Evolutionary conservation across 1,140 invertebrate species (phyloP).

Genomic region (Megalopta genalis): DNA sequence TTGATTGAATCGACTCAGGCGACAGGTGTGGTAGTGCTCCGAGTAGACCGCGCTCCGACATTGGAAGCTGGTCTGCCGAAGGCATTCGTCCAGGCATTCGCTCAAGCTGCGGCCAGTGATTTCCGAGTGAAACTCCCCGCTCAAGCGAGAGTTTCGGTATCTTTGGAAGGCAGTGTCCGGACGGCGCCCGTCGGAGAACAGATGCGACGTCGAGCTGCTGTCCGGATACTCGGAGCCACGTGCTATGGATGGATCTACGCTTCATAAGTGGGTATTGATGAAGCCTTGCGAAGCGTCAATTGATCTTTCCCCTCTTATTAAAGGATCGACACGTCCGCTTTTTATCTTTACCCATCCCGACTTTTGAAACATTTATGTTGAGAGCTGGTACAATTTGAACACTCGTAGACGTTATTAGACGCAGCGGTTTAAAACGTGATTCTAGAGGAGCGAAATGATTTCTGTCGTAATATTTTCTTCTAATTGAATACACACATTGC

Average conservation of each 20-base stretch:
- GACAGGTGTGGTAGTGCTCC: constrained; percentile 89
- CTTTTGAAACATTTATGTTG: too few species aligned
- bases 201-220: constrained; percentile 88
- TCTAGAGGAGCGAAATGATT: too few species aligned
- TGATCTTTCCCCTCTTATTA: constrained; percentile 3
- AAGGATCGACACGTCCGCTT: background rate
- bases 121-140: constrained; percentile 93
- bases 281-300: constrained; percentile 43
- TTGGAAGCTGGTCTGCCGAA: constrained; percentile 92
- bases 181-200: constrained; percentile 88
- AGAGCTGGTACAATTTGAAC: too few species aligned
- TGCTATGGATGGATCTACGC: constrained; percentile 80
- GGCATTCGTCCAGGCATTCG: constrained; percentile 93
- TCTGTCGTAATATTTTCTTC: too few species aligned
- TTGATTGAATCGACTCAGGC: constrained; percentile 91
- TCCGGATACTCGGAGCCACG: constrained; percentile 91
- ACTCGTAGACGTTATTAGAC: too few species aligned
- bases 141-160: constrained; percentile 90
- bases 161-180: constrained; percentile 94
- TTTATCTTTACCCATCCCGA: too few species aligned
- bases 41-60: constrained; percentile 93
- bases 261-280: constrained; percentile 74
- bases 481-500: too few species aligned
- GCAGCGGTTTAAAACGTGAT: too few species aligned
- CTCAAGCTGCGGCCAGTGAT: constrained; percentile 91